Conservation (phyloP, 2,888 invertebrate species). For the Copidosoma aretas region DNA sequence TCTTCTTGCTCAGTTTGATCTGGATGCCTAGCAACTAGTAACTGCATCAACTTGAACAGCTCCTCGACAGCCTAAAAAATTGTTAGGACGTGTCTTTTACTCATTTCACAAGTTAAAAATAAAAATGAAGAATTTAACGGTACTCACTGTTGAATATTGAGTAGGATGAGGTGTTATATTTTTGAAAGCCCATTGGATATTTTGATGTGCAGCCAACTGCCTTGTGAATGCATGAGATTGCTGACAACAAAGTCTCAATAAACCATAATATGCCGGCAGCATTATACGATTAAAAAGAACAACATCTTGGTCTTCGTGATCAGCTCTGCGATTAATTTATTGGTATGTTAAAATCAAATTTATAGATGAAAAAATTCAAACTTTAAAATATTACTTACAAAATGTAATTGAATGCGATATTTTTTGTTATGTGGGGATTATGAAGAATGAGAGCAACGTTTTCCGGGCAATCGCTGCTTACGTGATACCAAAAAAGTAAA, state of each 20-base stretch:
- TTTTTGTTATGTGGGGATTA: constrained; percentile 87
- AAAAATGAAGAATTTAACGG: background rate
- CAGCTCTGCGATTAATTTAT: constrained; percentile 72
- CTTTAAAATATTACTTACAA: constrained; percentile 70
- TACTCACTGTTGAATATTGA: constrained; percentile 79
- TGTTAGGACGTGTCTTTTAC: background rate
- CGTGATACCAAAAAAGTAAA: constrained; percentile 92
- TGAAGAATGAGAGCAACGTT: constrained; percentile 87
- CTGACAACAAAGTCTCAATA: constrained; percentile 88
- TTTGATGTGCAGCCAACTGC: constrained; percentile 89
- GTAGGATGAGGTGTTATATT: constrained; percentile 96
- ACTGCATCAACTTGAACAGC: constrained; percentile 85
- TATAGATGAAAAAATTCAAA: constrained; percentile 6
- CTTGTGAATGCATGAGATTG: constrained; percentile 86
- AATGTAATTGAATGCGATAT: constrained; percentile 96
- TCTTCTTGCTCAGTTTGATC: constrained; percentile 79
- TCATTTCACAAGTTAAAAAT: no score
- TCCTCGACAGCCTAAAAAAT: constrained; percentile 81
- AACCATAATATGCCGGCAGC: constrained; percentile 91
- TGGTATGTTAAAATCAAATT: constrained; percentile 13
- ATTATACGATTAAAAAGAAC: constrained; percentile 92
- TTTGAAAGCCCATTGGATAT: constrained; percentile 95
- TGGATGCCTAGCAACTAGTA: constrained; percentile 84
- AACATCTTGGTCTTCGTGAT: constrained; percentile 95
- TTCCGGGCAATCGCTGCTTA: constrained; percentile 90